A percentile compares a stretch with the other conserved stretches of the same genome.
phyloP scores from a whole-genome alignment of 2,113 vertebrate species.

The Penelope pileata region DNA sequence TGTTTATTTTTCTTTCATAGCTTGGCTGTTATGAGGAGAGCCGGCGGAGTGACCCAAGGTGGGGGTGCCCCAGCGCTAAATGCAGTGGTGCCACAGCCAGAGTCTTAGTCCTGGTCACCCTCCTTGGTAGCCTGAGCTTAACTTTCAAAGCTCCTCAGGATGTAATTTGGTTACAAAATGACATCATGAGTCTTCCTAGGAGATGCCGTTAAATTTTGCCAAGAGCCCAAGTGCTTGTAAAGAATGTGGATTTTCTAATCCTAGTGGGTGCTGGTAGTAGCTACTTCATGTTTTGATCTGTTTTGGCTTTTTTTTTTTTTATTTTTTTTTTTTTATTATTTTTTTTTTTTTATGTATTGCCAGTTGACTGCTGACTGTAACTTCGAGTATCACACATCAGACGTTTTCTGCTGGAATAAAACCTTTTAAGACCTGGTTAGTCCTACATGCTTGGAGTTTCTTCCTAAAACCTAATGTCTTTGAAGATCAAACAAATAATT shows the following conservation, averaged over 20 bases:
- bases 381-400: background rate
- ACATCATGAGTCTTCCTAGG: background rate
- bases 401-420: background rate
- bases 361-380: background rate
- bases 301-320: background rate
- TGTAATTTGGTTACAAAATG: background rate
- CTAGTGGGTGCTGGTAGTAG: background rate
- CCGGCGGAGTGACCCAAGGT: background rate
- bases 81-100: background rate
- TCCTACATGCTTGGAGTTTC: background rate
- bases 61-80: background rate
- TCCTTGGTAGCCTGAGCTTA: background rate
- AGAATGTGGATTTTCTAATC: background rate
- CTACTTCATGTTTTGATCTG: background rate
- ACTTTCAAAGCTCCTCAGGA: background rate
- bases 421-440: background rate
- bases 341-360: background rate
- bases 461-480: background rate
- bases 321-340: background rate
- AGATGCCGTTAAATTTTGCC: background rate
- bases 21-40: background rate
- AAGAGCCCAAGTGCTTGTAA: background rate
- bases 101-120: background rate
- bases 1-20: background rate
- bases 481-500: background rate